Conservation (phyloP, 2,113 vertebrate genomes). For the Gopherus evgoodei region DNA sequence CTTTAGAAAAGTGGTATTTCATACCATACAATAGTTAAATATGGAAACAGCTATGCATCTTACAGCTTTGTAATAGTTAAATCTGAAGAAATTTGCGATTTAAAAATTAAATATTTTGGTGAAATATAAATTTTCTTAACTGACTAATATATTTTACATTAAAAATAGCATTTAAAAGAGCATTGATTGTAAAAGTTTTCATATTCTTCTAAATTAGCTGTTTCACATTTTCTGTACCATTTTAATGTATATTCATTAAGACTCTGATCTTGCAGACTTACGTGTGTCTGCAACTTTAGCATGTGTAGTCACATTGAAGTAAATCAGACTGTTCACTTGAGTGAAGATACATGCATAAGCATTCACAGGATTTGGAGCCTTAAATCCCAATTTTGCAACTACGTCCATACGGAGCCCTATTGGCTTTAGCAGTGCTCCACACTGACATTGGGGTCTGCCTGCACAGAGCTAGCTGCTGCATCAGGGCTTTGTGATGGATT, state of each 20-base stretch:
- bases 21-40: not conserved
- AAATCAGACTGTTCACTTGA: not conserved
- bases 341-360: not conserved
- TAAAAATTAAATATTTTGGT: not conserved
- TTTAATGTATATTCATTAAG: not conserved
- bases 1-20: not conserved
- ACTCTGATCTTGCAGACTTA: not conserved
- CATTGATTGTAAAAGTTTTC: not conserved
- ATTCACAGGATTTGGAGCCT: not conserved
- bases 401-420: not conserved
- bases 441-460: not conserved
- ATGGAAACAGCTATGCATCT: not conserved
- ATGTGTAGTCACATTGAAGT: conserved; percentile 16
- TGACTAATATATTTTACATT: not conserved
- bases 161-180: not conserved
- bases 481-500: not conserved
- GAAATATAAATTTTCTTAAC: conserved; percentile 21
- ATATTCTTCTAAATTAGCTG: not conserved
- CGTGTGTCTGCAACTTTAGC: not conserved
- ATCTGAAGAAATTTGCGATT: not conserved
- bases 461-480: not conserved
- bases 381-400: not conserved
- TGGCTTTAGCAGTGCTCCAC: not conserved
- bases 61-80: not conserved
- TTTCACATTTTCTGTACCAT: not conserved